Conservation (phyloP, 2,797 vertebrate species). For the Ficedula albicollis region DNA sequence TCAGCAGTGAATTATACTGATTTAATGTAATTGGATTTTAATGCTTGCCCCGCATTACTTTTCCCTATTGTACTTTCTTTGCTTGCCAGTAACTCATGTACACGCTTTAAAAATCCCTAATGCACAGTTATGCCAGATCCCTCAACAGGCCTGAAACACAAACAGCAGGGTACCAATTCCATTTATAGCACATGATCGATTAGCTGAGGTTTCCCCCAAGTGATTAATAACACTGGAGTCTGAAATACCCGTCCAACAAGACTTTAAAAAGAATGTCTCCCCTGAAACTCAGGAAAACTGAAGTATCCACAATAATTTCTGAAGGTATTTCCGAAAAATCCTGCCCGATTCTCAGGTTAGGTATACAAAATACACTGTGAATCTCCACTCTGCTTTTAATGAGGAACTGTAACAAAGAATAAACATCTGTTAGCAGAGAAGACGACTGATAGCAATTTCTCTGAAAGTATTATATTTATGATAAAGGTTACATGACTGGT, state of each 20-base stretch:
- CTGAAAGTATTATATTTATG: background rate
- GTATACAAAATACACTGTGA: background rate
- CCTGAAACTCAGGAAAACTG: background rate
- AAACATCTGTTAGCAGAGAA: background rate
- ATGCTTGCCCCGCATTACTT: background rate
- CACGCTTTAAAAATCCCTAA: background rate
- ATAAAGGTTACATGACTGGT: background rate
- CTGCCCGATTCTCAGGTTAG: background rate
- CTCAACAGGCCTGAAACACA: background rate
- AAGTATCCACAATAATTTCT: background rate
- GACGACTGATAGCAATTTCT: background rate
- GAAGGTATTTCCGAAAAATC: background rate
- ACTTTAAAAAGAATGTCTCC: background rate
- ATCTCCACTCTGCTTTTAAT: background rate
- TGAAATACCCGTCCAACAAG: background rate
- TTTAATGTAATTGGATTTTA: slow-evolving; percentile 22
- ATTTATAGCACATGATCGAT: background rate
- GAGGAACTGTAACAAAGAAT: background rate
- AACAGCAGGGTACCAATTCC: background rate
- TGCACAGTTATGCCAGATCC: background rate
- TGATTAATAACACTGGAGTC: background rate
- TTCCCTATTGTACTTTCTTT: background rate
- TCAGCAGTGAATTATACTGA: background rate
- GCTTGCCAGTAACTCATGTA: background rate
- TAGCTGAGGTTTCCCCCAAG: background rate